Conservation (phyloP, 1,140 invertebrate genomes). For the Grapholita molesta region DNA sequence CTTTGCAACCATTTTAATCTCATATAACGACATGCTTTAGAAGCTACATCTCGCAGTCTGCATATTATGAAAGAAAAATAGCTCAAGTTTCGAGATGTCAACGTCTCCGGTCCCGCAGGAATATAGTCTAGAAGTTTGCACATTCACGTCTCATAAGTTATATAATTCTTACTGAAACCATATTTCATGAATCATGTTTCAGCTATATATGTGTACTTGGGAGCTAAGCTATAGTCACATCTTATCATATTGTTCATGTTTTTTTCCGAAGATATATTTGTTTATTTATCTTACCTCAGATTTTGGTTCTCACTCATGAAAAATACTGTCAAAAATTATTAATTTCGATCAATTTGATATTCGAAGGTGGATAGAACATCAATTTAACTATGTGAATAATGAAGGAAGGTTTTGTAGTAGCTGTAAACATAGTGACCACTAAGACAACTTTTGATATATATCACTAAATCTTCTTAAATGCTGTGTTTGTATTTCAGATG, state of each 20-base stretch:
- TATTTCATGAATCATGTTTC: not conserved
- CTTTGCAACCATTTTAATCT: not conserved
- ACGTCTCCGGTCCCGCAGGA: not conserved
- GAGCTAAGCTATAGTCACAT: not conserved
- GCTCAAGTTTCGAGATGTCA: constrained; percentile 16
- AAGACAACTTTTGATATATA: too few relatives aligned
- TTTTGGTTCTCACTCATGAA: too few relatives aligned
- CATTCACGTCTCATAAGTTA: not conserved
- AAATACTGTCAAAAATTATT: too few relatives aligned
- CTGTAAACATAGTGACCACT: too few relatives aligned
- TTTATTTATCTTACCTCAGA: too few relatives aligned
- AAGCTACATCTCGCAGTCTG: not conserved
- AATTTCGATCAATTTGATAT: too few relatives aligned
- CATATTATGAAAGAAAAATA: not conserved
- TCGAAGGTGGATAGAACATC: too few relatives aligned
- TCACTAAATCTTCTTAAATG: too few relatives aligned
- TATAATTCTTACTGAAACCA: not conserved
- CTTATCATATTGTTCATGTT: not conserved
- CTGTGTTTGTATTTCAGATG: too few relatives aligned
- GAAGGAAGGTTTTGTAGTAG: too few relatives aligned
- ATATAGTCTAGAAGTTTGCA: not conserved
- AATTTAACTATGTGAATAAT: too few relatives aligned
- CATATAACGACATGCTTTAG: not conserved
- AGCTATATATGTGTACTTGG: not conserved
- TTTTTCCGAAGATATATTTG: too few relatives aligned